Evolutionary conservation across 92 coral and sea anemone species (phyloP), one percentile per base, ranked within the genome.

Genomic region (Palythoa heliodiscus): DNA sequence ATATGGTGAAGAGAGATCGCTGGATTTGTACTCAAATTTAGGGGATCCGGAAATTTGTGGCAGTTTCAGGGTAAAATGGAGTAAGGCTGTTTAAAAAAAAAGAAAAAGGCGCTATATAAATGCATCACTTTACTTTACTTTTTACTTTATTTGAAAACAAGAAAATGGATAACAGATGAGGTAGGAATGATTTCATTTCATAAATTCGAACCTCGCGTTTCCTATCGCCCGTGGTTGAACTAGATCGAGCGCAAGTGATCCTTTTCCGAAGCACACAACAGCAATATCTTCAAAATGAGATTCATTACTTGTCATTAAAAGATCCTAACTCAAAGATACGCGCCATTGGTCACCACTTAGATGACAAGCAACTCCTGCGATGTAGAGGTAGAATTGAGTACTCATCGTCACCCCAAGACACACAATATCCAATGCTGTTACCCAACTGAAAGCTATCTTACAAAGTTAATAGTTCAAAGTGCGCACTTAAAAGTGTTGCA

Each of bases 311-410:
- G 73, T 69, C 48, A 12, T 69, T 25, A 69, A 69, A 11, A 69
- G 73, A 35, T 69, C 47, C 29, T 17, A 24, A 69, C 43, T 69
- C 73, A 69, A 69, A 69, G 47, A 29, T 25, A 69, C 19, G 0
- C 47, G 73, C 73, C 35, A n/a, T 25, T 25, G 24, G 1, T 64
- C 24, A 25, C 7, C 24, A 25, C 20, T 64, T 69, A 69, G 48
- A 24, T 7, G 73, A 69, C 40, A 69, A 69, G 1, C 70, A 64
- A 35, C 19, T 69, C 22, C 73, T 69, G n/a, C 48, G 48, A 35
- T 69, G 73, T 37, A 35, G 66, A 25, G 90, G 93, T 39, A 76
- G 88, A 82, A 64, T 76, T 16, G 55, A 63, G 53, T 20, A 80
- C 85, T 60, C 85, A 78, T 68, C 38, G 43, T 54, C 58, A 78